These are phyloP conservation scores for Pentalonia nigronervosa DNA, from an alignment of 1,140 invertebrate species.

Conservation along the genomic window DNA sequence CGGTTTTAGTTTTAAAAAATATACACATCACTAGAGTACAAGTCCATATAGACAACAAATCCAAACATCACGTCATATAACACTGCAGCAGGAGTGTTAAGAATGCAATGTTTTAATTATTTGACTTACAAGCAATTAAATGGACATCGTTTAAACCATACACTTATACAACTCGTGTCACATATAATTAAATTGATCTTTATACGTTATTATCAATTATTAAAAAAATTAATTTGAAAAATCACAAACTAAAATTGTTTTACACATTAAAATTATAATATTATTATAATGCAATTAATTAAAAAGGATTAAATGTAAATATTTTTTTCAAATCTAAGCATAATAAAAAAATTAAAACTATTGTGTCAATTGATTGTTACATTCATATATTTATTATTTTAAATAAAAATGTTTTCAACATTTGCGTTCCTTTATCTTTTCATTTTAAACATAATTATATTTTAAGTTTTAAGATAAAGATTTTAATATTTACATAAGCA, in stretches of 20 bases:
- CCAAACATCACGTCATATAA: background rate
- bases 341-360: background rate
- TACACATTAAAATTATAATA: no score
- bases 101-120: constrained; percentile 17
- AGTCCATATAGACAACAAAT: background rate
- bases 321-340: background rate
- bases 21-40: background rate
- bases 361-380: background rate
- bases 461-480: background rate
- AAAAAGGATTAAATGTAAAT: background rate
- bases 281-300: no score
- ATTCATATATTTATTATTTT: background rate
- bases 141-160: background rate
- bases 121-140: constrained; percentile 29
- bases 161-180: background rate
- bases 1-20: background rate
- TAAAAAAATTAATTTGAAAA: background rate
- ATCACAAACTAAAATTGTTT: no score
- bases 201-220: background rate
- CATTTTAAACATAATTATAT: background rate
- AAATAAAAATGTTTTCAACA: no score
- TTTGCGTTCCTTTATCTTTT: background rate
- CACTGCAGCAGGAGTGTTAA: background rate
- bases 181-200: background rate
- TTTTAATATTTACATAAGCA: background rate